Conservation (phyloP, 2,797 vertebrate genomes). For the Setipinna tenuifilis region DNA sequence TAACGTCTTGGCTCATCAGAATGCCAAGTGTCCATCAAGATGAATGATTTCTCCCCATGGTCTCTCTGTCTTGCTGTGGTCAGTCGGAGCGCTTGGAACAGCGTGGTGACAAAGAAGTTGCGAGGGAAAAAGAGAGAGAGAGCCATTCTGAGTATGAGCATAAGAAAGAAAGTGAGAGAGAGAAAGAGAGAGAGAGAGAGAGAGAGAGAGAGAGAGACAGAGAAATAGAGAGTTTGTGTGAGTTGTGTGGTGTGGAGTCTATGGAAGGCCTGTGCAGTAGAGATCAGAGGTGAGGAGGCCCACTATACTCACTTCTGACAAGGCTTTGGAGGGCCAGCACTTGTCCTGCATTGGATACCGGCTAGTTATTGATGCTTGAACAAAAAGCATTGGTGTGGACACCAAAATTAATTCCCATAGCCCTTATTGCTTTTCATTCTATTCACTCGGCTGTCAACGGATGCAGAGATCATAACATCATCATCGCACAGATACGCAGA, state of each 20-base stretch:
- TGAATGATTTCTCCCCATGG: slow-evolving; percentile 21
- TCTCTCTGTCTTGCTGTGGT: not conserved
- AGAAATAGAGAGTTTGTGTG: not conserved
- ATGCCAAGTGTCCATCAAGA: slow-evolving; percentile 23
- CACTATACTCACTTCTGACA: not conserved
- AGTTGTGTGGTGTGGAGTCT: not conserved
- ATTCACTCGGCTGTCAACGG: not conserved
- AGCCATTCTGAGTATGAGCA: not conserved
- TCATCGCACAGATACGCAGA: not conserved
- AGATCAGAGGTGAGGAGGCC: not conserved
- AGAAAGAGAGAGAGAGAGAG: not conserved
- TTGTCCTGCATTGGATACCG: not conserved
- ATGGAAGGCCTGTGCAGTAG: not conserved
- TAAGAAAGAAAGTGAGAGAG: not conserved
- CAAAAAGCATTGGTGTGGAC: not conserved
- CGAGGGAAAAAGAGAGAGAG: not conserved
- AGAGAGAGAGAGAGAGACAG: not conserved
- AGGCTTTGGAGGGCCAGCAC: not conserved
- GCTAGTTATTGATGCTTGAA: not conserved
- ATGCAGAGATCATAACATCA: not conserved
- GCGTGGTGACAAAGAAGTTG: not conserved
- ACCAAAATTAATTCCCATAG: not conserved
- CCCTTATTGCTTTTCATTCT: not conserved
- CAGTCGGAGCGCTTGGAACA: not conserved
- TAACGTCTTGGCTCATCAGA: slow-evolving; percentile 16